phyloP scores from a whole-genome alignment of 2,113 vertebrate species.

The Reinhardtius hippoglossoides region DNA sequence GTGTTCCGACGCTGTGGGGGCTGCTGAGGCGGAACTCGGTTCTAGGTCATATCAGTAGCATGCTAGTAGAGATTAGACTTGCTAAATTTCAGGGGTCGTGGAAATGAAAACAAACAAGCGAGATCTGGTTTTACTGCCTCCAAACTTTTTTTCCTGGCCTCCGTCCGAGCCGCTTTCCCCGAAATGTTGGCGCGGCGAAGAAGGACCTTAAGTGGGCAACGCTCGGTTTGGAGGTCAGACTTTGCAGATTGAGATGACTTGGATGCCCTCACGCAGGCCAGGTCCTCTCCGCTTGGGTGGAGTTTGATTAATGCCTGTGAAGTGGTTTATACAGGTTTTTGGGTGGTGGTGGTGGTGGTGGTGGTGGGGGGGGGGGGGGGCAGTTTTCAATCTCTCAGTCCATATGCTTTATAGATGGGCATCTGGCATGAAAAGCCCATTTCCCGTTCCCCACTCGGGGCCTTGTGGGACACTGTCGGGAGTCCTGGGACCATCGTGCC shows the following conservation, averaged over 20 bases:
- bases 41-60: constrained; percentile 67
- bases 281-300: constrained; percentile 47
- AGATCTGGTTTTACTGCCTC: constrained; percentile 63
- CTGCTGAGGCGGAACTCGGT: constrained; percentile 54
- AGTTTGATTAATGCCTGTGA: constrained; percentile 60
- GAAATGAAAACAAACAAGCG: constrained; percentile 78
- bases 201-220: constrained; percentile 50
- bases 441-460: constrained; percentile 45
- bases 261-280: constrained; percentile 32
- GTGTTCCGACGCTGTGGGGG: constrained; percentile 37
- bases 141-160: constrained; percentile 9
- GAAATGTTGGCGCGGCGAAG: constrained; percentile 53
- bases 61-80: constrained; percentile 66
- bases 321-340: constrained; percentile 23
- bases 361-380: background rate
- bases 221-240: constrained; percentile 63
- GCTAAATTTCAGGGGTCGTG: constrained; percentile 79
- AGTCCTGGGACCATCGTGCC: constrained; percentile 24
- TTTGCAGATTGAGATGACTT: constrained; percentile 56
- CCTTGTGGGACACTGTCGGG: constrained; percentile 33
- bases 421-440: constrained; percentile 61
- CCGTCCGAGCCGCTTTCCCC: constrained; percentile 29
- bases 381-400: constrained; percentile 50
- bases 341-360: background rate
- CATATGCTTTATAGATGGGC: constrained; percentile 52